phyloP scores from a whole-genome alignment of 2,888 invertebrate genomes.

The Chesias legatella region DNA sequence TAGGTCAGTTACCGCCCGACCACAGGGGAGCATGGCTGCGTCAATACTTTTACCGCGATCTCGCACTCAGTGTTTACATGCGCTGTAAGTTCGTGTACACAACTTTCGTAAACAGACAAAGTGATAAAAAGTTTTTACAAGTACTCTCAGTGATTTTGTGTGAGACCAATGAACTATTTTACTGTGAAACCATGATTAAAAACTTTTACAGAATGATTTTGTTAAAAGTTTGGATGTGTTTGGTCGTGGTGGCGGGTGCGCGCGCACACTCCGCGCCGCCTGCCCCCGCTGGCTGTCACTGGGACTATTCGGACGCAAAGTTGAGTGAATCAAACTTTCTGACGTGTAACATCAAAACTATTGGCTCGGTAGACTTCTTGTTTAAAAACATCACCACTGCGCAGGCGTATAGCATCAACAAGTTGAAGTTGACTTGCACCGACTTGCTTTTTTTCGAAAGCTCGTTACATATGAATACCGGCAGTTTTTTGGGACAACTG shows the following conservation, averaged over 20 bases:
- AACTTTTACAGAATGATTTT: constrained; percentile 75
- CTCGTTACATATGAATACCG: constrained; percentile 82
- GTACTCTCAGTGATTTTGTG: constrained; percentile 50
- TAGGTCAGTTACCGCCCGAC: constrained; percentile 82
- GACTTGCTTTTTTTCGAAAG: constrained; percentile 88
- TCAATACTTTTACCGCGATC: constrained; percentile 74
- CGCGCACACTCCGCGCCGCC: constrained; percentile 78
- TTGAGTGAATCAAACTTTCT: constrained; percentile 81
- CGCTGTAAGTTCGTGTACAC: constrained; percentile 62
- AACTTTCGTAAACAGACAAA: constrained; percentile 53
- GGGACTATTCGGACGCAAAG: constrained; percentile 82
- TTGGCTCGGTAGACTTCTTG: constrained; percentile 84
- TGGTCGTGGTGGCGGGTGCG: constrained; percentile 69
- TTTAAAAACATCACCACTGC: constrained; percentile 86
- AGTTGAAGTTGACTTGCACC: constrained; percentile 85
- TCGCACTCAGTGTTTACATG: constrained; percentile 75
- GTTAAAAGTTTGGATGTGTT: constrained; percentile 79
- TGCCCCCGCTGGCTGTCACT: constrained; percentile 87
- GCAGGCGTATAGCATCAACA: constrained; percentile 85
- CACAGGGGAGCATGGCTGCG: constrained; percentile 80
- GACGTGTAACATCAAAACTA: constrained; percentile 86
- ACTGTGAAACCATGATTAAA: constrained; percentile 62
- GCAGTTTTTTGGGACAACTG: constrained; percentile 82
- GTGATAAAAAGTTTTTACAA: constrained; percentile 57
- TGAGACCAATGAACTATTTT: constrained; percentile 72